These are phyloP conservation scores for Torymus aiolomorphi DNA, from an alignment of 2,888 invertebrate species.

Conservation along the genomic window DNA sequence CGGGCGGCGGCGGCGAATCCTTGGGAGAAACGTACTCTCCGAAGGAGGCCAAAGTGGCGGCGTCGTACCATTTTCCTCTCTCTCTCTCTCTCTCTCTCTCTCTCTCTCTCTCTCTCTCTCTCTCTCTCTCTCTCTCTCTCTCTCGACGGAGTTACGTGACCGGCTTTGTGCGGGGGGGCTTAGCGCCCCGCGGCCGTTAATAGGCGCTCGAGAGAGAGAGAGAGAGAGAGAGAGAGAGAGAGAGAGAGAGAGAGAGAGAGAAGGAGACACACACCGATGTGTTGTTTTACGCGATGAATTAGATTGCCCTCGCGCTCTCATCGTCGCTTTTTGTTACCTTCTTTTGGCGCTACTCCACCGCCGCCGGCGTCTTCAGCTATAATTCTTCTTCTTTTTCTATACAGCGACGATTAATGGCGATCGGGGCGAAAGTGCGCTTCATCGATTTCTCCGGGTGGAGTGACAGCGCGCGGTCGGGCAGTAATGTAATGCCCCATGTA, in stretches of 20 bases:
- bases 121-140: not conserved
- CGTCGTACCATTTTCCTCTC: not conserved
- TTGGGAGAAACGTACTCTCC: not conserved
- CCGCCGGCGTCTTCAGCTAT: no score
- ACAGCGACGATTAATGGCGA: no score
- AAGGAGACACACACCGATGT: no score
- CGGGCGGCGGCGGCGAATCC: no score
- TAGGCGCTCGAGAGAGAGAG: not conserved
- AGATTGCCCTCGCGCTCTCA: not conserved
- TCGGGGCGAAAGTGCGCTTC: not conserved
- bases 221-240: no score
- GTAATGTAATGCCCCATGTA: no score
- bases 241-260: no score
- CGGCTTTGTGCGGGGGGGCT: not conserved
- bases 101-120: not conserved
- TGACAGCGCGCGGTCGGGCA: no score
- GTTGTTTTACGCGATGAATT: slow-evolving; percentile 15
- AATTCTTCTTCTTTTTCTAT: no score
- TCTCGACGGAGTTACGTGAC: slow-evolving; percentile 5
- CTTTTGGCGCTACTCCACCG: not conserved
- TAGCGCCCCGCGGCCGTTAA: slow-evolving; percentile 1
- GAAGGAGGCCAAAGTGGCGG: not conserved
- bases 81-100: not conserved
- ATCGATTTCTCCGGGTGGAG: not conserved
- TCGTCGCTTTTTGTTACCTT: not conserved